phyloP scores from a whole-genome alignment of 2,888 invertebrate genomes.

The Entomobrya multifasciata region DNA sequence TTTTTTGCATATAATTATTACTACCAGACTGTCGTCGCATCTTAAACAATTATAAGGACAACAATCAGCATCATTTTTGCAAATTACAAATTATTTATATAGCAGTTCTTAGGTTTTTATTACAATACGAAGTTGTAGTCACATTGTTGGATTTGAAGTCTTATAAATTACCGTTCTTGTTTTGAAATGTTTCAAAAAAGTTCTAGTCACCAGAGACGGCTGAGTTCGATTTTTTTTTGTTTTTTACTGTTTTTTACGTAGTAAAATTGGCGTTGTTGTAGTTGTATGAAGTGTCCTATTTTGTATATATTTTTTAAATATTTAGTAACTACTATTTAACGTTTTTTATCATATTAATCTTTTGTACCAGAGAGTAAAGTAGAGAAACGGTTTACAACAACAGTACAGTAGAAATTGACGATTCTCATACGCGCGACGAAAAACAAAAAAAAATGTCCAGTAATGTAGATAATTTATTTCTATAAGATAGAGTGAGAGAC shows the following conservation, averaged over 20 bases:
- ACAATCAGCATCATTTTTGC: constrained; percentile 33
- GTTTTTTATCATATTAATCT: constrained; percentile 36
- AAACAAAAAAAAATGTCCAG: constrained; percentile 42
- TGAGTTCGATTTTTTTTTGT: constrained; percentile 59
- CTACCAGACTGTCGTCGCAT: constrained; percentile 9
- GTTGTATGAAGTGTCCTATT: constrained; percentile 22
- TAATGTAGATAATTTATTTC: too few species aligned
- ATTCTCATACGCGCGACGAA: constrained; percentile 20
- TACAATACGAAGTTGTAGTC: constrained; percentile 66
- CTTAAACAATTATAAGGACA: constrained; percentile 39
- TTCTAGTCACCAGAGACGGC: constrained; percentile 70
- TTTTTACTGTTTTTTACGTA: background rate
- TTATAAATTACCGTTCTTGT: constrained; percentile 65
- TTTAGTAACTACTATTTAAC: constrained; percentile 29
- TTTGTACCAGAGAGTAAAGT: constrained; percentile 67
- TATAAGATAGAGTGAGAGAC: too few species aligned
- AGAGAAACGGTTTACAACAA: constrained; percentile 65
- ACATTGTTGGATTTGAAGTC: constrained; percentile 67
- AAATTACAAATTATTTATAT: constrained; percentile 63
- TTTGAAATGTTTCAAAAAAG: constrained; percentile 64
- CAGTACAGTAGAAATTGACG: background rate
- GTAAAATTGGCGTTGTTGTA: constrained; percentile 49
- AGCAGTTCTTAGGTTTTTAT: constrained; percentile 21
- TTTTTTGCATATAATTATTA: constrained; percentile 26
- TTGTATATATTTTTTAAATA: background rate